These are phyloP conservation scores for Folsomia manolachei DNA, from an alignment of 2,888 invertebrate species.

Conservation along the genomic window DNA sequence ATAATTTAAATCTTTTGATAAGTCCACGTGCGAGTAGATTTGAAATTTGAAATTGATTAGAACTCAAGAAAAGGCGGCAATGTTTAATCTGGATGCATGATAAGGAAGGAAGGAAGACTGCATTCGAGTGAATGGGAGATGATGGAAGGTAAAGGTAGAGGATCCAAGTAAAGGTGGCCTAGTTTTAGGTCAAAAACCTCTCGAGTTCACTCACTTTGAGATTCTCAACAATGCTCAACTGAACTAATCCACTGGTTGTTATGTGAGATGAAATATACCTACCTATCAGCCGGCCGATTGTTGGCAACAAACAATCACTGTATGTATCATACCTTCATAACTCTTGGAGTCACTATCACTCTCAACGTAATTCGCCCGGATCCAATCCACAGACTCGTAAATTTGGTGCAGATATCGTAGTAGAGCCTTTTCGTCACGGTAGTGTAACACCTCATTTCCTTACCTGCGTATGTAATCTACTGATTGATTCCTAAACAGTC, in stretches of 20 bases:
- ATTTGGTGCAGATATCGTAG: no score
- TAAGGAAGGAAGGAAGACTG: slow-evolving; percentile 5
- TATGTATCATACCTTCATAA: neutral
- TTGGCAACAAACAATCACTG: neutral
- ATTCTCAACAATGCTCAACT: slow-evolving; percentile 14
- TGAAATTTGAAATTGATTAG: neutral
- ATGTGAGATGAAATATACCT: neutral
- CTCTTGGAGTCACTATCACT: neutral
- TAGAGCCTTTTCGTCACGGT: no score
- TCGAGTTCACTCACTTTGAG: slow-evolving; percentile 37
- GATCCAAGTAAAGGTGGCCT: slow-evolving; percentile 37
- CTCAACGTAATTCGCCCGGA: neutral
- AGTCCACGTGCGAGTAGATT: neutral
- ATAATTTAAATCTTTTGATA: neutral
- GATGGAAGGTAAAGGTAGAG: slow-evolving; percentile 23
- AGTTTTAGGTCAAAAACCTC: slow-evolving; percentile 51
- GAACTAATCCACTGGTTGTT: slow-evolving; percentile 3
- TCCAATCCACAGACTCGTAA: no score
- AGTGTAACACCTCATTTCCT: no score
- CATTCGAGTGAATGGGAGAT: neutral
- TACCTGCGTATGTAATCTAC: no score
- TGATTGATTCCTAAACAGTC: no score
- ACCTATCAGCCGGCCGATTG: neutral
- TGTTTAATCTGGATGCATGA: neutral
- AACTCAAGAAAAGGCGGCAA: neutral